Base-by-base conservation (phyloP, 2,888 invertebrate genomes). In the Mesoligia furuncula region DNA sequence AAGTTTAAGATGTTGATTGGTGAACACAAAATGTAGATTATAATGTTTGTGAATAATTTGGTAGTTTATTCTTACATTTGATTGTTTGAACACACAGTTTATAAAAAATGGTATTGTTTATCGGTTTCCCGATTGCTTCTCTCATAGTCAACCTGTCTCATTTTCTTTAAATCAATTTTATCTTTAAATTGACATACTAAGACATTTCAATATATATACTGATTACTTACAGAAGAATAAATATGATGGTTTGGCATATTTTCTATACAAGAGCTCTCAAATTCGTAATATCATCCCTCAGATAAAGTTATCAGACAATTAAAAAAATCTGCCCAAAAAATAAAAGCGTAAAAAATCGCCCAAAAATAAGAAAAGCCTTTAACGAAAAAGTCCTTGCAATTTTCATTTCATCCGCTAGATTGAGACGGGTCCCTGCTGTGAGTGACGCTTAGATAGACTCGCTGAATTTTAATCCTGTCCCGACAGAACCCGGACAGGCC, bases 371-470 rank as follows among this genome's bases (percentile, higher is more conserved):
- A 51, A 51, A 0, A 42, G 17, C 27, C 36, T 45, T 51, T 68
- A 57, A 54, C 61, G 36, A 36, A 68, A 79, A 71, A 20, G 2
- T 36, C 17, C 3, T 36, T n/a, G 77, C 20, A 57, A 68, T 24
- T 45, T 70, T 62, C 57, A 80, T 70, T 80, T 20, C 45, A 6
- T 65, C 42, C 24, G 59, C 54, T 31, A 36, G 48, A 80, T 66
- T 48, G 66, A 80, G 66, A 74, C 42, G 57, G 67, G 64, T 36
- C 42, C 31, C 66, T 17, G 31, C 68, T 85, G 81, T 81, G 81
- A 85, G 42, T 81, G 81, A 81, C 81, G 81, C 36, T 57, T 70
- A 57, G 45, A 80, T 61, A n/a, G 85, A 69, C n/a, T 80, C 59
- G 42, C 54, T 66, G 81, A 85, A 70, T 74, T 85, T 57, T 81